Conservation (phyloP, 2,797 vertebrate genomes). For the Anas acuta region DNA sequence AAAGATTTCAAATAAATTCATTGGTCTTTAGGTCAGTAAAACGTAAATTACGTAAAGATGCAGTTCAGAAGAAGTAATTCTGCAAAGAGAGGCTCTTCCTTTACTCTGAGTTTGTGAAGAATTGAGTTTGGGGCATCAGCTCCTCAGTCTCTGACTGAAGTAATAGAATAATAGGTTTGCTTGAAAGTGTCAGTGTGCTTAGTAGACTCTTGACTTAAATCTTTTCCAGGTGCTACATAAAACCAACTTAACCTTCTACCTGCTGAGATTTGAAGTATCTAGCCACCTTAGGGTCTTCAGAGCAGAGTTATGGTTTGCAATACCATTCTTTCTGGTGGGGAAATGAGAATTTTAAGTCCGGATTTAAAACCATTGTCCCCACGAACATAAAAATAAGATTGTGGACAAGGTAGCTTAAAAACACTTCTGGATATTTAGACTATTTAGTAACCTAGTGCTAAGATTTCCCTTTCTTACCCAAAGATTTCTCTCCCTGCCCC, state of each 20-base stretch:
- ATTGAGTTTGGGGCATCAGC: neutral
- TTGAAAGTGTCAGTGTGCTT: neutral
- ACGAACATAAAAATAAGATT: neutral
- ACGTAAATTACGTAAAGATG: neutral
- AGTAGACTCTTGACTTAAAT: neutral
- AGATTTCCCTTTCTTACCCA: neutral
- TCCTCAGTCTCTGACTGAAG: neutral
- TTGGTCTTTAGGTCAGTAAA: constrained; percentile 4
- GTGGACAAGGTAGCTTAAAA: neutral
- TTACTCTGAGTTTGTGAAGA: neutral
- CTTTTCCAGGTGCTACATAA: neutral
- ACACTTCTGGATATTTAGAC: neutral
- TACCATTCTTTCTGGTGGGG: neutral
- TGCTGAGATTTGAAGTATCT: neutral
- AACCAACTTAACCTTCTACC: neutral
- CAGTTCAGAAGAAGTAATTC: neutral
- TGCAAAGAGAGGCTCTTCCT: neutral
- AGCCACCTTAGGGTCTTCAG: neutral
- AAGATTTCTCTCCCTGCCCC: neutral
- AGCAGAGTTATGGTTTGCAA: neutral
- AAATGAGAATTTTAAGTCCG: neutral
- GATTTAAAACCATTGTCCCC: neutral
- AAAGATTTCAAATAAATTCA: constrained; percentile 9
- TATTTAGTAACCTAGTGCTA: neutral
- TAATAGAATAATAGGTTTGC: neutral